Base-by-base conservation (phyloP, 2,797 vertebrate species). In the Sebastes diploproa region DNA sequence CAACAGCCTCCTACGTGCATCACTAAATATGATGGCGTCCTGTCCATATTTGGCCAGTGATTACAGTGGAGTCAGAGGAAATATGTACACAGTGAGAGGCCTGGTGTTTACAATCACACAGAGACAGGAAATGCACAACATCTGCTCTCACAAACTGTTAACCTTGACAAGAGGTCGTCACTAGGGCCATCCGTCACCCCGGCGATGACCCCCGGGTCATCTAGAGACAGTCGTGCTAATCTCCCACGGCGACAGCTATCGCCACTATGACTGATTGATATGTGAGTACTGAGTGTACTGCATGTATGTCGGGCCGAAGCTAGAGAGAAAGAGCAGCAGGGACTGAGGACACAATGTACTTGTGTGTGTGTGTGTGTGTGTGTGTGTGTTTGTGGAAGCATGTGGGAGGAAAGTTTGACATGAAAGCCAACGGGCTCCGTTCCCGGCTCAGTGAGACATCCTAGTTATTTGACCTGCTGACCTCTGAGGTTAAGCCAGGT, bases 111-210 rank as follows among this genome's bases (percentile, higher is more conserved):
- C 82, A 89, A 61, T 86, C 81, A 83, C 63, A 80, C 16, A 18
- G 73, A 83, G 61, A 86, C 87, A 94, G 91, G 89, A 94, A 93
- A 93, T 61, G 52, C 78, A 83, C 77, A 88, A 89, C 90, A 93
- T 90, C 89, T 93, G 90, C 83, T 84, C 64, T 72, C 42, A 86
- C 46, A 80, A 84, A 86, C 38, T 27, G 29, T 27, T 74, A 38
- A 38, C 64, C 55, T 84, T 63, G 64, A 82, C 59, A 27, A 72
- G 67, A 32, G 64, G 70, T 75, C 42, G 34, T 65, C 77, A 32
- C 55, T 4, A 4, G 16, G 67, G 63, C 34, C 64, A 67, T 80
- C 71, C 6, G 23, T 82, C 77, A 80, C 78, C 73, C 22, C 2
- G 7, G 46, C 2, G 12, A 61, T 72, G 78, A 84, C 73, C 82